A percentile compares a stretch with the other conserved stretches of the same genome.
Conservation (phyloP, 2,888 invertebrate genomes). For the Cheilosia urbana region DNA sequence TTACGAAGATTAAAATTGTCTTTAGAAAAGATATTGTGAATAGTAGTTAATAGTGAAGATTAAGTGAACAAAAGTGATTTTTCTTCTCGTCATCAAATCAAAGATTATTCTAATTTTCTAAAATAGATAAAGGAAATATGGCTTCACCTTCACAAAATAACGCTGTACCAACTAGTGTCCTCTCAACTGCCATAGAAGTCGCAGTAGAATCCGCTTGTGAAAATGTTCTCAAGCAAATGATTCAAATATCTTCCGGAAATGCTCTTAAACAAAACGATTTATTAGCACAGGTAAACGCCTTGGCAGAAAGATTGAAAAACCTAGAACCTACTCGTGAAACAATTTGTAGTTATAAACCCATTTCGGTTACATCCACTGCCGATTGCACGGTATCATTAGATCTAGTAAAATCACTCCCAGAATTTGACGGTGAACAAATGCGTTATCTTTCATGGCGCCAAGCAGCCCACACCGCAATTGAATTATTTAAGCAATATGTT, state of each 20-base stretch:
- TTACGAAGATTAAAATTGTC: too few relatives aligned
- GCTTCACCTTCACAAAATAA: too few relatives aligned
- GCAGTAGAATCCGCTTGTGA: slow-evolving; percentile 17
- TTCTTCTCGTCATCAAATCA: too few relatives aligned
- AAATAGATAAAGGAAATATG: too few relatives aligned
- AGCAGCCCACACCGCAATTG: slow-evolving; percentile 31
- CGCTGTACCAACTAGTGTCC: background rate
- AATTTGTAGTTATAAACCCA: background rate
- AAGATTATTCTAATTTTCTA: too few relatives aligned
- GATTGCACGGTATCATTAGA: background rate
- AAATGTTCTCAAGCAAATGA: slow-evolving; percentile 16
- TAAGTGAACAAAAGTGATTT: too few relatives aligned
- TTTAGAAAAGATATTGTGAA: too few relatives aligned
- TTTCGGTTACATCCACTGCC: background rate
- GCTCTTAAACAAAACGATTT: background rate
- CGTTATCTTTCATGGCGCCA: slow-evolving; percentile 24
- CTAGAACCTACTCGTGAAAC: background rate
- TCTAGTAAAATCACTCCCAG: slow-evolving; percentile 21
- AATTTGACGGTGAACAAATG: slow-evolving; percentile 12
- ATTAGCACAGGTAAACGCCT: background rate
- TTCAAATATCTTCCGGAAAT: background rate
- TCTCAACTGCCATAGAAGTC: slow-evolving; percentile 19
- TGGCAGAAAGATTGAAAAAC: background rate
- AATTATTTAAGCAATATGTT: background rate
- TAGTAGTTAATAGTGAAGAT: too few relatives aligned